phyloP scores from a whole-genome alignment of 2,113 vertebrate species.

The Setophaga kirtlandii region DNA sequence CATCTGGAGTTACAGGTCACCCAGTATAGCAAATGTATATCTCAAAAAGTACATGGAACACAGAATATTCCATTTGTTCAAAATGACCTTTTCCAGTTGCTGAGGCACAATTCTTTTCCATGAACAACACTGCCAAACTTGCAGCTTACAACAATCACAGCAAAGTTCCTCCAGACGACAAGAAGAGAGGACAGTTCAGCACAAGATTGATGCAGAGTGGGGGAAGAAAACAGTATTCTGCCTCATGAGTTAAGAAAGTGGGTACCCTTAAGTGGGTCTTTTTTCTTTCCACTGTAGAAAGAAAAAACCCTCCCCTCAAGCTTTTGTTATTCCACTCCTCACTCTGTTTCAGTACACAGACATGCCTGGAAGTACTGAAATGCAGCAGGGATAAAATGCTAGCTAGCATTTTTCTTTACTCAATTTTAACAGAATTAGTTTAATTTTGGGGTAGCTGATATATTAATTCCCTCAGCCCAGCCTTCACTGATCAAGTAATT shows the following conservation, averaged over 20 bases:
- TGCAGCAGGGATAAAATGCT: background rate
- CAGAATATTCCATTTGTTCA: background rate
- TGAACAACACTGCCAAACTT: rapidly evolving
- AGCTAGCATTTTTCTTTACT: background rate
- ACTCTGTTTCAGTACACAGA: background rate
- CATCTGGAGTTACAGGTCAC: background rate
- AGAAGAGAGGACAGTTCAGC: background rate
- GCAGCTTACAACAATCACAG: background rate
- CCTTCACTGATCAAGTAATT: background rate
- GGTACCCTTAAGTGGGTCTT: background rate
- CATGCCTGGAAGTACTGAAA: background rate
- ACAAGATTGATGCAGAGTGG: background rate
- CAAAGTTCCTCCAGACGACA: background rate
- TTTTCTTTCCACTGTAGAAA: background rate
- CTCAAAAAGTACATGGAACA: background rate
- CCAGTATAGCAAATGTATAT: no score
- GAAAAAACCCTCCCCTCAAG: rapidly evolving
- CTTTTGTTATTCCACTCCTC: background rate
- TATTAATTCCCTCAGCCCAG: background rate
- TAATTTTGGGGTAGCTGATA: background rate
- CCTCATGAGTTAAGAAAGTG: background rate
- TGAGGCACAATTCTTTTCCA: background rate
- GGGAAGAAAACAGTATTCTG: background rate
- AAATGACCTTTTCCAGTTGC: background rate
- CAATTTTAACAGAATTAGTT: background rate